Evolutionary conservation across 2,113 vertebrate species (phyloP).

Genomic region (Anarrhichthys ocellatus): DNA sequence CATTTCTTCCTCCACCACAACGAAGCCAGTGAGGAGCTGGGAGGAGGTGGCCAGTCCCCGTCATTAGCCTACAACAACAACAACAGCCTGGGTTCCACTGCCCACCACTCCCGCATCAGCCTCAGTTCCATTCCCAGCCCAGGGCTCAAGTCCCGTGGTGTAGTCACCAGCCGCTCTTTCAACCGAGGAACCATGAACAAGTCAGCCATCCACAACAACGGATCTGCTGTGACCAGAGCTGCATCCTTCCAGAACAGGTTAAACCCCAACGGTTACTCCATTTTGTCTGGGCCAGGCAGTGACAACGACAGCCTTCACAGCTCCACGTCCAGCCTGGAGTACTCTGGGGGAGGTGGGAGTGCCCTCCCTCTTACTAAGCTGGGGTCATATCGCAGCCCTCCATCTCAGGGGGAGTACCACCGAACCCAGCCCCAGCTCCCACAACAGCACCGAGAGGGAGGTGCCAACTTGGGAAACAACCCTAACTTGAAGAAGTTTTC

Average conservation of each 20-base stretch:
- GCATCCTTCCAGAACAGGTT: slow-evolving; percentile 85
- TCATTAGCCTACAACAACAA: slow-evolving; percentile 54
- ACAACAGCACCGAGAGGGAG: slow-evolving; percentile 49
- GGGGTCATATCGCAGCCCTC: slow-evolving; percentile 67
- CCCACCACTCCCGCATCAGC: slow-evolving; percentile 67
- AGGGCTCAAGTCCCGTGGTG: slow-evolving; percentile 70
- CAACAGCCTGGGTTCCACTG: slow-evolving; percentile 49
- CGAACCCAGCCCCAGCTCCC: slow-evolving; percentile 21
- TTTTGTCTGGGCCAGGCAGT: slow-evolving; percentile 77
- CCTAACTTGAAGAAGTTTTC: slow-evolving; percentile 82
- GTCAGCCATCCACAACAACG: slow-evolving; percentile 65
- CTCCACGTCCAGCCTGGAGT: slow-evolving; percentile 89
- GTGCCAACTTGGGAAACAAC: slow-evolving; percentile 38
- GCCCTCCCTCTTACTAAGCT: slow-evolving; percentile 45
- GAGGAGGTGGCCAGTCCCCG: slow-evolving; percentile 33
- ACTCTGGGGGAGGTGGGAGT: slow-evolving; percentile 62
- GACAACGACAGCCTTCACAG: slow-evolving; percentile 89
- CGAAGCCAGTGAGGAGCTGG: slow-evolving; percentile 66
- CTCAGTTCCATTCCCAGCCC: slow-evolving; percentile 72
- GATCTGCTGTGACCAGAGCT: slow-evolving; percentile 71
- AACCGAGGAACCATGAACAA: slow-evolving; percentile 80
- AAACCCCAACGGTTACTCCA: slow-evolving; percentile 78
- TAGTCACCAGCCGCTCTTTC: slow-evolving; percentile 80
- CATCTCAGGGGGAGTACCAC: slow-evolving; percentile 45
- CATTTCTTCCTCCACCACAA: slow-evolving; percentile 62